These are phyloP conservation scores for Noctuana brunneofusca DNA, from an alignment of 2,888 invertebrate genomes.

Conservation along the genomic window DNA sequence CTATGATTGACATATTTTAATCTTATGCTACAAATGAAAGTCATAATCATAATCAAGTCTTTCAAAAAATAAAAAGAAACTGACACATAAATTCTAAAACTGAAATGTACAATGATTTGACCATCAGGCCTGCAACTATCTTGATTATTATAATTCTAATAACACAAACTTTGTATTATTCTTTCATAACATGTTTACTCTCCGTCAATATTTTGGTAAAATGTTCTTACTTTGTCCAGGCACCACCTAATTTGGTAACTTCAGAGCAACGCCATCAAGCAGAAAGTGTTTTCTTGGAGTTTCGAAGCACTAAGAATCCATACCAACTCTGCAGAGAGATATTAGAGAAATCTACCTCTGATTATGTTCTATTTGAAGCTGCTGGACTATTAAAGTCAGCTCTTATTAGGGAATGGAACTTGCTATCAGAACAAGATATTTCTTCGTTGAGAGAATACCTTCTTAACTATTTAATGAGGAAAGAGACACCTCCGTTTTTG, in stretches of 20 bases:
- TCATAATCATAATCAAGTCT: too few relatives aligned
- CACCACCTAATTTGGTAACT: conserved; percentile 89
- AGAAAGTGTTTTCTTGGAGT: conserved; percentile 91
- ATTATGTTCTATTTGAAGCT: conserved; percentile 94
- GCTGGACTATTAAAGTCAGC: conserved; percentile 91
- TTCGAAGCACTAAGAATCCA: conserved; percentile 91
- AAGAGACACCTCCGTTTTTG: conserved; percentile 88
- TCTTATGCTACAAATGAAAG: too few relatives aligned
- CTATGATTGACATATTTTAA: too few relatives aligned
- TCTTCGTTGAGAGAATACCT: conserved; percentile 89
- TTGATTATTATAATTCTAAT: too few relatives aligned
- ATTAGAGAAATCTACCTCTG: conserved; percentile 87
- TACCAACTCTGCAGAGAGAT: conserved; percentile 91
- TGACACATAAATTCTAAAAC: too few relatives aligned
- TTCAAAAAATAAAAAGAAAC: too few relatives aligned
- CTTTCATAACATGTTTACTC: background rate
- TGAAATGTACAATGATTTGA: too few relatives aligned
- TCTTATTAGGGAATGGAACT: conserved; percentile 92
- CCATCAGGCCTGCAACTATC: too few relatives aligned
- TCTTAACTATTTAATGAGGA: conserved; percentile 88
- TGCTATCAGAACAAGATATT: conserved; percentile 87
- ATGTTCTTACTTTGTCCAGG: conserved; percentile 75
- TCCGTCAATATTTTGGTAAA: background rate
- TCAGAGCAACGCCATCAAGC: conserved; percentile 91
- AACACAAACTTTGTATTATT: too few relatives aligned